A percentile compares a stretch with the other conserved stretches of the same genome.
Conservation (phyloP, 2,888 invertebrate genomes). For the Metallyticus violacea region DNA sequence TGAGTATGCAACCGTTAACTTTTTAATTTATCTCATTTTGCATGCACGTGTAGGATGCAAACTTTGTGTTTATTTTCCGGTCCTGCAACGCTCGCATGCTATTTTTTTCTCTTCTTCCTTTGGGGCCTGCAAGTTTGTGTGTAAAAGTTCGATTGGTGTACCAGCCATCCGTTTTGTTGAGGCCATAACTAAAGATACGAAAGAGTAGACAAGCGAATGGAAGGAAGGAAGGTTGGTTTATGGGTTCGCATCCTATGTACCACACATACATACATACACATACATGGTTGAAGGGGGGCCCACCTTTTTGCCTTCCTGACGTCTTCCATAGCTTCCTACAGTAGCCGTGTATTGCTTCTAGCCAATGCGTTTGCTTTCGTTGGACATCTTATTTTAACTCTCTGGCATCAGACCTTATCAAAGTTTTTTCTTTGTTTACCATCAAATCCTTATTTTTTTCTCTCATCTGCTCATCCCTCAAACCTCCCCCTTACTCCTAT, state of each 20-base stretch:
- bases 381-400: neutral
- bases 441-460: neutral
- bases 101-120: neutral
- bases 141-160: slow-evolving; percentile 32
- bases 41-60: neutral
- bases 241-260: slow-evolving; percentile 23
- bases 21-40: neutral
- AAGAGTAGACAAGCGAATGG: slow-evolving; percentile 26
- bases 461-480: too few species aligned
- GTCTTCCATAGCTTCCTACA: neutral
- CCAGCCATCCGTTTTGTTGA: slow-evolving; percentile 30
- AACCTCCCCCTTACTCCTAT: neutral
- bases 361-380: neutral
- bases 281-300: neutral
- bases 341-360: neutral
- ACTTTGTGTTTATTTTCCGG: neutral
- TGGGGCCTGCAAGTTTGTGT: neutral
- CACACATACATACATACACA: neutral
- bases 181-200: slow-evolving; percentile 32
- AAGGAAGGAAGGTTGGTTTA: slow-evolving; percentile 27
- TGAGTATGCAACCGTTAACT: neutral
- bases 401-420: too few species aligned
- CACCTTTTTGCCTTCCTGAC: neutral
- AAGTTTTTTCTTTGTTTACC: neutral
- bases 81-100: neutral